Percentiles rank a stretch among this genome's conserved stretches.
phyloP scores from a whole-genome alignment of 2,888 invertebrate genomes.

The Eudemis profundana region DNA sequence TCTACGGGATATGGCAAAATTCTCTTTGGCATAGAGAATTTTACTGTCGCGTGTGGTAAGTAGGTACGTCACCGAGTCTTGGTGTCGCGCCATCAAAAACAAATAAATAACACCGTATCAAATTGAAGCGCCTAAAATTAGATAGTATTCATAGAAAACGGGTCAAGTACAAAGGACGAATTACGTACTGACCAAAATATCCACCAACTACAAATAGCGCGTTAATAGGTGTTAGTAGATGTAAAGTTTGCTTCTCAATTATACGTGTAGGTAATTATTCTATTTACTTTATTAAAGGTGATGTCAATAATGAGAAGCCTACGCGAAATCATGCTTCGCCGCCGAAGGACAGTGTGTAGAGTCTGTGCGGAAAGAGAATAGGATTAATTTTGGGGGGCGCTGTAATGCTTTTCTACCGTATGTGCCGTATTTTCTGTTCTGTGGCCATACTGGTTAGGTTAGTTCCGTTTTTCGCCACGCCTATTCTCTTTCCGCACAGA shows the following conservation, averaged over 20 bases:
- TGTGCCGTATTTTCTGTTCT: no score
- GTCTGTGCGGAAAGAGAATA: no score
- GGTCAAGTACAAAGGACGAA: constrained; percentile 27
- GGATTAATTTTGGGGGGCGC: no score
- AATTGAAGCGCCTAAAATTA: constrained; percentile 22
- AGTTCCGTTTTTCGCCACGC: no score
- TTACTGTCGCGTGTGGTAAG: neutral
- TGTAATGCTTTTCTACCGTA: no score
- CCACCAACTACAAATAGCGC: constrained; percentile 1
- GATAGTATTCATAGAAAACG: constrained; percentile 21
- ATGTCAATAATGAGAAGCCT: constrained; percentile 23
- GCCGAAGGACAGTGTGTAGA: constrained; percentile 6
- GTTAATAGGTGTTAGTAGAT: constrained; percentile 22
- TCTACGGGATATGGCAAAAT: no score
- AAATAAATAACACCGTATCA: neutral
- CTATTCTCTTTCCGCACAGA: no score
- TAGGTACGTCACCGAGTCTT: neutral
- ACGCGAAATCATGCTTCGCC: neutral
- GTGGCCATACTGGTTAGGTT: no score
- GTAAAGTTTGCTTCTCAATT: constrained; percentile 7
- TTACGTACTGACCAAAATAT: constrained; percentile 17
- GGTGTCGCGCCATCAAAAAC: constrained; percentile 10
- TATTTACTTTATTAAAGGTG: constrained; percentile 4
- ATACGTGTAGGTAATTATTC: neutral
- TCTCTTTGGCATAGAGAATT: no score